Base-by-base conservation (phyloP, 1,140 invertebrate genomes). In the Lepidurus packardi region DNA sequence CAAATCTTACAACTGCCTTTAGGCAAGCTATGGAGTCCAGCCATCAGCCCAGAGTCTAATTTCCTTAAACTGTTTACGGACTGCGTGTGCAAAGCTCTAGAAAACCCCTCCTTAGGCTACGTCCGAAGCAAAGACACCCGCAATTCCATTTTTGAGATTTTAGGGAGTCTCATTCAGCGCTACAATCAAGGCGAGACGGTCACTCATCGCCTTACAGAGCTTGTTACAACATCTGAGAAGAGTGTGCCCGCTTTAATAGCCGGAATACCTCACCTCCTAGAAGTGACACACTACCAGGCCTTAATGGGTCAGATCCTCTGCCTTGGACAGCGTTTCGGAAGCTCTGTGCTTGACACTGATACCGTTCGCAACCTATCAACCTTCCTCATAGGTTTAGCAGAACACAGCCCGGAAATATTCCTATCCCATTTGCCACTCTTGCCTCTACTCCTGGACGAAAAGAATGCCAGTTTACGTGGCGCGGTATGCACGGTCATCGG, bases 391-490 rank as follows among this genome's bases (percentile, higher is more conserved):
- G 90, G 91, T 82, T 85, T 94, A 24, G 89, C 91, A 8, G 88
- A 89, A 80, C 85, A 87, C 53, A 83, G 90, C 78, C 90, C 92
- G 1, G 85, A 89, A 47, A 86, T 91, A 47, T 87, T 94, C 83
- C 84, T 92, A 41, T 88, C 89, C 21, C 89, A 86, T 80, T 85
- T 92, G 7, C 86, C 88, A 80, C 84, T 88, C 73, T 81, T 92
- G 5, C 81, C 86, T 16, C 85, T 86, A 76, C 86, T 88, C 82
- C 84, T 91, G n/a, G 86, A 88, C 77, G 86, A 86, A 80, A 90
- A 91, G 90, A 92, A 91, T 7, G 94, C 95, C 83, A 85, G 87
- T 0, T 88, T 96, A 84, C 89, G 94, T 77, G 95, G 92, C 83
- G 92, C 92, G 82, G 90, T 93, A 3, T 85, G 96, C 9, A 89